phyloP scores from a whole-genome alignment of 2,797 vertebrate species.

The Sardinella longiceps region DNA sequence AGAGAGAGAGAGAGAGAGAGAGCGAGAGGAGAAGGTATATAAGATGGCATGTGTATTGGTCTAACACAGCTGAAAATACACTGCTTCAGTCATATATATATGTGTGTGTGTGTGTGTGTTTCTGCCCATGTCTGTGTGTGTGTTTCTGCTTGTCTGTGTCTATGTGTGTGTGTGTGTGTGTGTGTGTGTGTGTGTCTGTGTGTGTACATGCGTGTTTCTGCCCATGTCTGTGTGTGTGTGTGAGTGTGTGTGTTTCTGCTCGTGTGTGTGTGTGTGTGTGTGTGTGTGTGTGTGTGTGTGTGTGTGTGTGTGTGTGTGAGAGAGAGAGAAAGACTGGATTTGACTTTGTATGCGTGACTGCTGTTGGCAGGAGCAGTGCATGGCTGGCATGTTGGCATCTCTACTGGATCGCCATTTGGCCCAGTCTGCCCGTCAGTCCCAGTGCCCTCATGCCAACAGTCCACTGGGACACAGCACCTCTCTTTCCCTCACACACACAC shows the following conservation, averaged over 20 bases:
- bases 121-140: not conserved
- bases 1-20: too few species aligned
- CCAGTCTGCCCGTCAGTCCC: conserved; percentile 15
- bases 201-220: too few species aligned
- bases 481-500: conserved; percentile 29
- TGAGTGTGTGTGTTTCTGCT: not conserved
- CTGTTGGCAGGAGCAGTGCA: not conserved
- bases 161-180: not conserved
- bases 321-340: not conserved
- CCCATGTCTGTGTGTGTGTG: not conserved
- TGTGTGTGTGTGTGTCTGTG: not conserved
- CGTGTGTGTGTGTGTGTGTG: not conserved
- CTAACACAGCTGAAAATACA: not conserved
- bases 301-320: not conserved
- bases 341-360: not conserved
- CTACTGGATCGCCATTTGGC: conserved; percentile 24
- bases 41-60: not conserved
- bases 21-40: not conserved
- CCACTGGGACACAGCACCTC: conserved; percentile 66
- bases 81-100: not conserved
- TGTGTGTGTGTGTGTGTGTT: not conserved
- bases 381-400: conserved; percentile 36
- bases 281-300: not conserved
- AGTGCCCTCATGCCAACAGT: conserved; percentile 61
- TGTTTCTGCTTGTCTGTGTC: too few species aligned